Evolutionary conservation across 2,797 vertebrate genomes (phyloP).

Genomic region (Galago senegalensis): DNA sequence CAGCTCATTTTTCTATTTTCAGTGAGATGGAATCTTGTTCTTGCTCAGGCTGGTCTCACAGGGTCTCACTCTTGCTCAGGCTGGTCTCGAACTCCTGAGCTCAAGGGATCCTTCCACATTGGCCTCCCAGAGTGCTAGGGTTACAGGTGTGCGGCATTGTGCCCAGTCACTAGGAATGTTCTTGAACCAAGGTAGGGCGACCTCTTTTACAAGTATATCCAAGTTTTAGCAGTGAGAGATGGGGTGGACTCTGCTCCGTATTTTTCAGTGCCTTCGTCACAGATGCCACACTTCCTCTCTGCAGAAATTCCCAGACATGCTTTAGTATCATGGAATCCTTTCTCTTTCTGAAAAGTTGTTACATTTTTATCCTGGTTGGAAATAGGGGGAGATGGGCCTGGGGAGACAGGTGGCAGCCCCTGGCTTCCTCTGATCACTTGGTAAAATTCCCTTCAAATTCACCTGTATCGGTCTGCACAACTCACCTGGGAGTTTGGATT

Average conservation of each 20-base stretch:
- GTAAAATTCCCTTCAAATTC: neutral
- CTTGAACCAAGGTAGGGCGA: neutral
- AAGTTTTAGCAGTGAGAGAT: neutral
- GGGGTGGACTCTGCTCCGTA: rapidly evolving
- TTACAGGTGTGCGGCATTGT: no score
- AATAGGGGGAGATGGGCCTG: no score
- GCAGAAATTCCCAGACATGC: neutral
- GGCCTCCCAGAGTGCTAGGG: no score
- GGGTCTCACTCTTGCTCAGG: no score
- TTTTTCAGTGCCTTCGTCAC: neutral
- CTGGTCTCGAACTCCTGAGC: no score
- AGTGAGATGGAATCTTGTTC: no score
- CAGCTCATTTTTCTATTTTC: no score
- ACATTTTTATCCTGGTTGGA: neutral
- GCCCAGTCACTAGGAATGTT: neutral
- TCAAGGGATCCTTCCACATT: no score
- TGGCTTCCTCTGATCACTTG: neutral
- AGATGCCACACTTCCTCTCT: neutral
- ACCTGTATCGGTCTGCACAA: neutral
- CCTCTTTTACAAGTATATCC: neutral
- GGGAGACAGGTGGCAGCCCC: no score
- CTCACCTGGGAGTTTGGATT: neutral
- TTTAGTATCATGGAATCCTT: neutral
- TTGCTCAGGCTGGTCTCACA: no score
- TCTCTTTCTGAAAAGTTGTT: neutral